Base-by-base conservation (phyloP, 2,797 vertebrate species). In the Tokudaia muenninki region DNA sequence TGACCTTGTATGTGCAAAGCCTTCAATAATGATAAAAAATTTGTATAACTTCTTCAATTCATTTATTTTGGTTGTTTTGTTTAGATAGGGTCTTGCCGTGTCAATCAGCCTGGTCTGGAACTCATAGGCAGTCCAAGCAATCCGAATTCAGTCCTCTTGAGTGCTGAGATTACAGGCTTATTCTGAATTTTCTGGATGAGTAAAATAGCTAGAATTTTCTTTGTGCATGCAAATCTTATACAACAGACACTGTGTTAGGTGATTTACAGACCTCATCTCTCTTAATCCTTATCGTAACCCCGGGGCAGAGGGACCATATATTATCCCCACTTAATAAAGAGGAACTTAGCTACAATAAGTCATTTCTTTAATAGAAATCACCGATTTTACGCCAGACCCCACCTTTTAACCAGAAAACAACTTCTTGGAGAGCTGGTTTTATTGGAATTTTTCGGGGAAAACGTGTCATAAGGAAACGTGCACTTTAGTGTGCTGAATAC, bases 141-240 rank as follows among this genome's bases (percentile, higher is more conserved):
- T 87, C 67, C 67, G 37, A 19, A 5, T 34, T 11, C 84, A 37
- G 9, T 29, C 47, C 14, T 72, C 65, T 26, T 72, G 84, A 70
- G 50, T 11, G 34, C 84, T 67, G 6, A 55, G 47, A 87, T 87
- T 52, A 52, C 21, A 55, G 65, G 29, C 70, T 70, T 79, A 81
- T 65, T 77, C 55, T 84, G 52, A 88, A 72, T 89, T 89, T 89
- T 77, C n/a, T 82, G 13, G 92, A 78, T 74, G 11, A 96, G 47
- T 59, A 91, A 77, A 82, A 90, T 87, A 96, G 22, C n/a, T 84
- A 90, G 87, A 78, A 65, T 88, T 92, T 93, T 88, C 75, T 92
- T 95, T 94, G 41, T 81, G 14, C 50, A 86, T 59, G n/a, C 9
- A 80, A 55, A 55, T 89, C 74, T 65, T 19, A 92, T 14, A 86